Conservation (phyloP, 64 coral and sea anemone genomes). For the Platygyra sinensis region DNA sequence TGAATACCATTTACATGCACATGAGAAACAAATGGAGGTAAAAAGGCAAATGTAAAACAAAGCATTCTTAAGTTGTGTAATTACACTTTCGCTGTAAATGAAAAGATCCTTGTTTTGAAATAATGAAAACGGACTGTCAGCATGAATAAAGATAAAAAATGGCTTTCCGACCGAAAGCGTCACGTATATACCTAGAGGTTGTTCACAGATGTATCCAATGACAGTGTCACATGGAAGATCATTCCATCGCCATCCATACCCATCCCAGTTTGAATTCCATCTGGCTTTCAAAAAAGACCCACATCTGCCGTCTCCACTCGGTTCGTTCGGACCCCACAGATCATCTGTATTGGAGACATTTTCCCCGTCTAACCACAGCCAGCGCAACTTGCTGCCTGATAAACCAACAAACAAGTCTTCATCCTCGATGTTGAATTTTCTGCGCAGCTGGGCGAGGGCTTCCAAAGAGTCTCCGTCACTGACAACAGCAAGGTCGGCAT, state of each 20-base stretch:
- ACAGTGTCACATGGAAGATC: background rate
- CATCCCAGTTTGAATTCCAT: background rate
- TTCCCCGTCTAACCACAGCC: background rate
- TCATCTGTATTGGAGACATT: background rate
- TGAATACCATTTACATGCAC: too few species aligned
- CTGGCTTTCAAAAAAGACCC: background rate
- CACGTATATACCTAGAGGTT: background rate
- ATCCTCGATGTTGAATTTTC: background rate
- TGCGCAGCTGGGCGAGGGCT: background rate
- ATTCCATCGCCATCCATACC: conserved; percentile 18
- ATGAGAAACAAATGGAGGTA: too few species aligned
- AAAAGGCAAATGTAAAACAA: too few species aligned
- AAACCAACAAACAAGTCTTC: background rate
- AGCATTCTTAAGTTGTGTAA: too few species aligned
- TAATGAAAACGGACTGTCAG: too few species aligned
- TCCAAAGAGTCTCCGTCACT: background rate
- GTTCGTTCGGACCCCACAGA: conserved; percentile 12
- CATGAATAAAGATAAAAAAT: too few species aligned
- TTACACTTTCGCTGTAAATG: too few species aligned
- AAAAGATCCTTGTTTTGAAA: too few species aligned
- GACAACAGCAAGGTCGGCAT: background rate
- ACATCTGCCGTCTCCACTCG: conserved; percentile 18
- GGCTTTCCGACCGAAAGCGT: too few species aligned
- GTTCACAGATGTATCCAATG: conserved; percentile 2
- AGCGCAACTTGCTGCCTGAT: background rate